Base-by-base conservation (phyloP, 2,888 invertebrate species). In the Hofmannophila pseudospretella region DNA sequence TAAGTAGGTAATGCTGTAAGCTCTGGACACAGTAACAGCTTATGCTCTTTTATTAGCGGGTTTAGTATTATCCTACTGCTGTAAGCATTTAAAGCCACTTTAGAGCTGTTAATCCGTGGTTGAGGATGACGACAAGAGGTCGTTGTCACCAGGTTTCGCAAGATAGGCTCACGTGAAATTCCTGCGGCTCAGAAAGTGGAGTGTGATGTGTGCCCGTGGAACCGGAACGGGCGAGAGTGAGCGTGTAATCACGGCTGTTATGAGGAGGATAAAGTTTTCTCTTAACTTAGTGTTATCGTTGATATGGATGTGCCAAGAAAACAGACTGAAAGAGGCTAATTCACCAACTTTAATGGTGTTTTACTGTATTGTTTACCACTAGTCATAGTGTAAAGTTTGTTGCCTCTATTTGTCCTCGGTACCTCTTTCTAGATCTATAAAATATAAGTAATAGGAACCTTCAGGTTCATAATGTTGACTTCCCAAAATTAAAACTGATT, bases 171-270 rank as follows among this genome's bases (percentile, higher is more conserved):
- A 56, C 58, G 55, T 55, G 55, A 60, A 53, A 62, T 61, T 59
- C 60, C 60, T 49, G 46, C 43, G 41, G 50, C 53, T 61, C 61
- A 64, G 65, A 65, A 63, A 66, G 62, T 66, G 63, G 49, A 54
- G 56, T 64, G 42, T 52, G 50, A 43, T 47, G 47, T 40, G 53
- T 42, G 51, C 36, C 40, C 57, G 45, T 39, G 51, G 57, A 49
- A 53, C 53, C 54, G 58, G 54, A 57, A 62, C 63, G 59, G 34
- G 47, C 44, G 53, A 52, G 54, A 58, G 59, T 60, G 35, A 29
- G 23, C 12, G 12, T 9, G 7, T 9, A 32, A 22, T n/a, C 22
- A 11, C 32, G 7, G 22, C 11, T 22, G 22, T 32, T 22, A 12
- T 7, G 29, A 30, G 9, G 16, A 30, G 11, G 12, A 30, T 30